These are phyloP conservation scores for Pollicipes pollicipes DNA, from an alignment of 1,140 invertebrate genomes.

Conservation along the genomic window DNA sequence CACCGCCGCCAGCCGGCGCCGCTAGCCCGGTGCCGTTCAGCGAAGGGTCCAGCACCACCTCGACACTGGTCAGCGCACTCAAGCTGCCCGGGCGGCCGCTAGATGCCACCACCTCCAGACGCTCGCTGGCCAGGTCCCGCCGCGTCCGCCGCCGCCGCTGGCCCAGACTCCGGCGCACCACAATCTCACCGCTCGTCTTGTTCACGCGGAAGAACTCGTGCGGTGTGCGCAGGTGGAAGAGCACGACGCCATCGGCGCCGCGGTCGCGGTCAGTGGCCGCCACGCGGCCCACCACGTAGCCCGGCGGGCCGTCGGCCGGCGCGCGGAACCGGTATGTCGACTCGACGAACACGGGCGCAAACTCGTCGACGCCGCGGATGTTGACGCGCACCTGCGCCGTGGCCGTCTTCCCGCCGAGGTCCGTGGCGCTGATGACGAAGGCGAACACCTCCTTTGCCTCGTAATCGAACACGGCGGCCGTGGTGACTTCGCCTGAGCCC, in stretches of 20 bases:
- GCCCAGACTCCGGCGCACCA: conserved; percentile 54
- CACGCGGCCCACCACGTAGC: conserved; percentile 67
- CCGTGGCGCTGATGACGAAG: conserved; percentile 62
- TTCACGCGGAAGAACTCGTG: conserved; percentile 81
- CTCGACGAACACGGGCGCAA: conserved; percentile 73
- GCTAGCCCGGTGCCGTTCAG: conserved; percentile 24
- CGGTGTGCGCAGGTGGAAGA: conserved; percentile 66
- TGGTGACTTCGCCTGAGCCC: conserved; percentile 51
- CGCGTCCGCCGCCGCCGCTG: conserved; percentile 11
- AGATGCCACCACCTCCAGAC: conserved; percentile 59
- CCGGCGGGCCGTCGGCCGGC: conserved; percentile 46
- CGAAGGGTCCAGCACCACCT: conserved; percentile 54
- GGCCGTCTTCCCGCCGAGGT: conserved; percentile 55
- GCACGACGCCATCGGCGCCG: conserved; percentile 73
- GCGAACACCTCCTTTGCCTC: conserved; percentile 63
- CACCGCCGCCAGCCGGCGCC: conserved; percentile 37
- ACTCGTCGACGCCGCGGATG: conserved; percentile 81
- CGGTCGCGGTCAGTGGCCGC: conserved; percentile 74
- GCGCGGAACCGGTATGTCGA: conserved; percentile 66
- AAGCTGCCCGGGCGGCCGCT: conserved; percentile 69
- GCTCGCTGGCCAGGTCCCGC: conserved; percentile 10
- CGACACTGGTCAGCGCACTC: conserved; percentile 64
- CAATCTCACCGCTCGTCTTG: conserved; percentile 66
- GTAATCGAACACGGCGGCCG: conserved; percentile 66
- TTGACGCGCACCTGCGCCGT: conserved; percentile 62